These are phyloP conservation scores for Iphiclides podalirius DNA, from an alignment of 2,888 invertebrate species.

Conservation along the genomic window DNA sequence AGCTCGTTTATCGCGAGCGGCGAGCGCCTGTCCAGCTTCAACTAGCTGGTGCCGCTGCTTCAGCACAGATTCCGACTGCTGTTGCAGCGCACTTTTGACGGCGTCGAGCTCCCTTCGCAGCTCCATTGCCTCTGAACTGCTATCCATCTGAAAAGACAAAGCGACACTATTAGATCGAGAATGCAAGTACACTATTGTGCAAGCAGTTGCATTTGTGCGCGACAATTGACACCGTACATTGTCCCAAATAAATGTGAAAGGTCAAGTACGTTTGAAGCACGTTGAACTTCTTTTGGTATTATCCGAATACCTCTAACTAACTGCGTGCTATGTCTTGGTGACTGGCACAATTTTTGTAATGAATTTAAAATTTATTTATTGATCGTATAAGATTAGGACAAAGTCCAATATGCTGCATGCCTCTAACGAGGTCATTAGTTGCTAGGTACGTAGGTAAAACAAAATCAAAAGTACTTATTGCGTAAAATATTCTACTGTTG, in stretches of 20 bases:
- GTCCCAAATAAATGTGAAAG: slow-evolving; percentile 3
- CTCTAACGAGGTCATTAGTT: slow-evolving; percentile 40
- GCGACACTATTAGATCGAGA: slow-evolving; percentile 26
- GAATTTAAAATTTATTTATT: slow-evolving; percentile 7
- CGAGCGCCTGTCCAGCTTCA: slow-evolving; percentile 81
- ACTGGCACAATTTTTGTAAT: slow-evolving; percentile 9
- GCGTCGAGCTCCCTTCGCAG: slow-evolving; percentile 83
- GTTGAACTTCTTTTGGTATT: slow-evolving; percentile 6
- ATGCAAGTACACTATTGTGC: not conserved
- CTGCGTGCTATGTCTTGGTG: not conserved
- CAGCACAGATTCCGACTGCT: slow-evolving; percentile 81
- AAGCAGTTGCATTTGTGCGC: not conserved
- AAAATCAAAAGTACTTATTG: not conserved
- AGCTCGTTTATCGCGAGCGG: slow-evolving; percentile 80
- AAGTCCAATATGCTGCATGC: slow-evolving; percentile 33
- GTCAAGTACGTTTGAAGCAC: slow-evolving; percentile 12
- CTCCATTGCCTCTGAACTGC: slow-evolving; percentile 81
- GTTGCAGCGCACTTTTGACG: slow-evolving; percentile 83
- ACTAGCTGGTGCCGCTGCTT: slow-evolving; percentile 85
- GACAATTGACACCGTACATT: slow-evolving; percentile 3
- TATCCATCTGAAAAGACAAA: slow-evolving; percentile 82
- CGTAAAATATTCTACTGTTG: not conserved
- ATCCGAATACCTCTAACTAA: slow-evolving; percentile 2
- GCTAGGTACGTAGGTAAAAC: slow-evolving; percentile 14
- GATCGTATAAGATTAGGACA: slow-evolving; percentile 29